Percentiles rank a stretch among this genome's conserved stretches.
Conservation (phyloP, 2,113 vertebrate genomes). For the Desmodus rotundus region DNA sequence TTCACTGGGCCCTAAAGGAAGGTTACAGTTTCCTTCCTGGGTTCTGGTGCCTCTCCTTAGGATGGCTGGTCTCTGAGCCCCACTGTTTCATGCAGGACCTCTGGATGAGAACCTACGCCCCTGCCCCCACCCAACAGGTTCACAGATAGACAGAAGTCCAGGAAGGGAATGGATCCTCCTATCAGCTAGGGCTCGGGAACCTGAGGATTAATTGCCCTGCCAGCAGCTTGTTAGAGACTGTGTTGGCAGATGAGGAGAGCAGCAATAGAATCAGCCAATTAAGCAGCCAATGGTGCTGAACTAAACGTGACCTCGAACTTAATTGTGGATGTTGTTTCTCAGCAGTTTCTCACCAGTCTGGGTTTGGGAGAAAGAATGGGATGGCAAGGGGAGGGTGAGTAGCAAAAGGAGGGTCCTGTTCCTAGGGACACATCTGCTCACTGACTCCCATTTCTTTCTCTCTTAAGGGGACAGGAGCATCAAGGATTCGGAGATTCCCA, state of each 20-base stretch:
- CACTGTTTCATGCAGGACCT: background rate
- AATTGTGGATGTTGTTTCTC: conserved; percentile 80
- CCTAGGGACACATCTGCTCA: conserved; percentile 24
- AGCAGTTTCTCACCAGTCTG: conserved; percentile 76
- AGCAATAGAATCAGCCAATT: conserved; percentile 82
- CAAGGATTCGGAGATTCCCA: background rate
- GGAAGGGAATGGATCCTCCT: conserved; percentile 46
- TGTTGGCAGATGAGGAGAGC: conserved; percentile 77
- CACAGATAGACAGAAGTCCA: background rate
- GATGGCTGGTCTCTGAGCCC: background rate
- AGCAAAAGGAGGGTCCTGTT: background rate
- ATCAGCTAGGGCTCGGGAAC: conserved; percentile 59
- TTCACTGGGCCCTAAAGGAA: background rate
- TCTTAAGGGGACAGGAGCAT: conserved; percentile 65
- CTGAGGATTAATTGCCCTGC: conserved; percentile 79
- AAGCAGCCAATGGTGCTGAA: conserved; percentile 81
- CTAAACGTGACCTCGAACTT: conserved; percentile 81
- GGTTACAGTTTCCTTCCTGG: background rate
- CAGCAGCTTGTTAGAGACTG: conserved; percentile 77
- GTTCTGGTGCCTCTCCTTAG: background rate
- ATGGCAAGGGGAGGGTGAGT: background rate
- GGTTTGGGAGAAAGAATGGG: conserved; percentile 41
- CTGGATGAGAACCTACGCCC: background rate
- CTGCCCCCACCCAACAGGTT: background rate
- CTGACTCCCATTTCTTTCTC: conserved; percentile 72